phyloP scores from a whole-genome alignment of 2,113 vertebrate species.

The Petrocephalus zakoni region DNA sequence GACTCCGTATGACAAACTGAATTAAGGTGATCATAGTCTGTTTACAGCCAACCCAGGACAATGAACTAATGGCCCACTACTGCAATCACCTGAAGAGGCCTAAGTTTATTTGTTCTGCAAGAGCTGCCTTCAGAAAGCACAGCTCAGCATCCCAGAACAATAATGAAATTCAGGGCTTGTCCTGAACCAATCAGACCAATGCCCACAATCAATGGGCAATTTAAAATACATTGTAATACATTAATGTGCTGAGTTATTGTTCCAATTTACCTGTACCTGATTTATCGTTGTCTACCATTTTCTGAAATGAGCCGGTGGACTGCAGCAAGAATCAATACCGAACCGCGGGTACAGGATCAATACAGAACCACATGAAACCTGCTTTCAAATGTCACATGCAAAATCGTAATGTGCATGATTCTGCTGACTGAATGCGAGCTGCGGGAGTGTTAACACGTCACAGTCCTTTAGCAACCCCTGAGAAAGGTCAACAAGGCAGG shows the following conservation, averaged over 20 bases:
- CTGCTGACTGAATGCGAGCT: background rate
- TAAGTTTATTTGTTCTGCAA: slow-evolving; percentile 50
- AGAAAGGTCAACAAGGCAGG: background rate
- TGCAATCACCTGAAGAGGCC: slow-evolving; percentile 46
- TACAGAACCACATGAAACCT: background rate
- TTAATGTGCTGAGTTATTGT: slow-evolving; percentile 67
- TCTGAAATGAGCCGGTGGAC: slow-evolving; percentile 24
- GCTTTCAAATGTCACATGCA: slow-evolving; percentile 41
- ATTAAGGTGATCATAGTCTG: slow-evolving; percentile 40
- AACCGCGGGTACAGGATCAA: slow-evolving; percentile 31
- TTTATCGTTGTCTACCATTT: slow-evolving; percentile 57
- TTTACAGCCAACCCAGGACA: slow-evolving; percentile 44
- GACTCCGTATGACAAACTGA: slow-evolving; percentile 31
- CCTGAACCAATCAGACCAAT: slow-evolving; percentile 60
- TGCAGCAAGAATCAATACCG: slow-evolving; percentile 38
- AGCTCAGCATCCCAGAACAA: slow-evolving; percentile 56
- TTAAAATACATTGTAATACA: slow-evolving; percentile 67
- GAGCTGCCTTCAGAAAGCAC: slow-evolving; percentile 59
- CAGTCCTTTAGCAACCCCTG: background rate
- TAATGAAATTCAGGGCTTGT: slow-evolving; percentile 63
- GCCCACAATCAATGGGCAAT: slow-evolving; percentile 61
- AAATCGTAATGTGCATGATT: background rate
- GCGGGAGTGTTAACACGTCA: background rate
- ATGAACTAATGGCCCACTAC: slow-evolving; percentile 51
- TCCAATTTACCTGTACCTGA: slow-evolving; percentile 63